Percentiles rank a stretch among this genome's conserved stretches.
Conservation (phyloP, 2,797 vertebrate genomes). For the Poecile montanus region DNA sequence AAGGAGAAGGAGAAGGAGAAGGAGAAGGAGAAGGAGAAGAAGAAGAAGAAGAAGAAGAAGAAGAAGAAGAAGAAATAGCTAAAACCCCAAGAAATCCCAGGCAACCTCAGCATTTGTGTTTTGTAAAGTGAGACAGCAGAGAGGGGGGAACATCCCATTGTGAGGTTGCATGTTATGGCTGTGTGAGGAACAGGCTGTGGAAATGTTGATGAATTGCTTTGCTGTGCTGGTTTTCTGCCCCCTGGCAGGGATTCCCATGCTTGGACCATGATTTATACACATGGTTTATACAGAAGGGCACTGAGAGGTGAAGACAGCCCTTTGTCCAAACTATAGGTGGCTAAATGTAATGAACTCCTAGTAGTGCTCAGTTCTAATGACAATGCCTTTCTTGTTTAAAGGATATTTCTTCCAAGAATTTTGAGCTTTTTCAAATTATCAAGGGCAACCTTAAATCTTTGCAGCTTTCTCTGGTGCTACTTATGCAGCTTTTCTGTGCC, state of each 20-base stretch:
- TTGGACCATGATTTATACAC: not conserved
- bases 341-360: not conserved
- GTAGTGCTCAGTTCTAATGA: not conserved
- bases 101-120: not conserved
- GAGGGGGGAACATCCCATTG: not conserved
- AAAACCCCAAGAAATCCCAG: not conserved
- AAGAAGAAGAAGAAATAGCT: not conserved
- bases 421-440: not conserved
- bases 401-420: not conserved
- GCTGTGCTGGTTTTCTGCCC: not conserved
- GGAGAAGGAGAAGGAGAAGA: not conserved
- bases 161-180: not conserved
- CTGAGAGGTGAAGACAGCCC: not conserved
- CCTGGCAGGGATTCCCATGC: not conserved
- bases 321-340: not conserved
- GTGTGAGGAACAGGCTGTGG: not conserved
- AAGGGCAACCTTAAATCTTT: not conserved
- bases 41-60: not conserved
- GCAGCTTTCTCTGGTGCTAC: not conserved
- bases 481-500: not conserved
- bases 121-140: not conserved
- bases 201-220: not conserved
- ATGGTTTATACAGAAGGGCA: not conserved
- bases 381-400: not conserved
- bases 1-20: not conserved